phyloP scores from a whole-genome alignment of 2,888 invertebrate species.

The Seira ritae region DNA sequence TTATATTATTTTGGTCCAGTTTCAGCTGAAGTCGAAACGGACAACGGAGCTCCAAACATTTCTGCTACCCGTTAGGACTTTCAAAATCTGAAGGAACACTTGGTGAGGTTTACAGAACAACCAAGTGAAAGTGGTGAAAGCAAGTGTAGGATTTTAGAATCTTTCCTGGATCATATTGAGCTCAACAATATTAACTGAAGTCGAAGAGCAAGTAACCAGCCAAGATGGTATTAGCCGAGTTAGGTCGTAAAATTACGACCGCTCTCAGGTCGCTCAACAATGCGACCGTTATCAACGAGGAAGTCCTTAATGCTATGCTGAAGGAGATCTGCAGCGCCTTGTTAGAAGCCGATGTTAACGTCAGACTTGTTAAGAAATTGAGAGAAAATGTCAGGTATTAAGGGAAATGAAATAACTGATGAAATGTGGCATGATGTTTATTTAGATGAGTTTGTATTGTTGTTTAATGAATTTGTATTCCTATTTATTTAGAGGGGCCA shows the following conservation, averaged over 20 bases:
- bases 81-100: neutral
- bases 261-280: slow-evolving; percentile 98
- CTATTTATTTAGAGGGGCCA: slow-evolving; percentile 87
- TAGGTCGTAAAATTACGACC: slow-evolving; percentile 99
- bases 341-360: slow-evolving; percentile 97
- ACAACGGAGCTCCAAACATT: too few relatives aligned
- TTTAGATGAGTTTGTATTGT: neutral
- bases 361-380: slow-evolving; percentile 94
- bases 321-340: slow-evolving; percentile 99
- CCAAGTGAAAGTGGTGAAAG: neutral
- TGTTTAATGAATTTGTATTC: slow-evolving; percentile 19
- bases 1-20: too few relatives aligned
- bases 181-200: too few relatives aligned
- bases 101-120: neutral
- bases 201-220: neutral
- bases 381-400: slow-evolving; percentile 94
- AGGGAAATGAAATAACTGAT: neutral
- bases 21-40: too few relatives aligned
- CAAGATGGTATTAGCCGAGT: slow-evolving; percentile 98
- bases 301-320: slow-evolving; percentile 98
- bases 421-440: neutral
- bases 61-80: too few relatives aligned
- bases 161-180: too few relatives aligned
- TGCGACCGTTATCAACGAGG: slow-evolving; percentile 98
- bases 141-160: neutral